These are phyloP conservation scores for Artibeus jamaicensis DNA, from an alignment of 2,797 vertebrate species.

Conservation along the genomic window DNA sequence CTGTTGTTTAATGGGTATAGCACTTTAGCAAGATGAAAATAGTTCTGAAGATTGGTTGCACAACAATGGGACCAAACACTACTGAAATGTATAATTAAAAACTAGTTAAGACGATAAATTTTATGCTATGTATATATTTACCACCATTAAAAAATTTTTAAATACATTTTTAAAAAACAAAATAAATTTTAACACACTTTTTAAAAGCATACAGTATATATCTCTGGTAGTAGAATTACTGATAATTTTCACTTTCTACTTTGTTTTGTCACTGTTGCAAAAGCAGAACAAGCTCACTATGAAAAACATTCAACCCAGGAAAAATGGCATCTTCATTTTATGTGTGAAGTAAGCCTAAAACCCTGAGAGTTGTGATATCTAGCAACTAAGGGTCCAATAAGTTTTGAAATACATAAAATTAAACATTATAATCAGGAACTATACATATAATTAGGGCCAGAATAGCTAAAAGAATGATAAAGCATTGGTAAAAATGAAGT, in stretches of 20 bases:
- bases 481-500: not conserved
- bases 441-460: not conserved
- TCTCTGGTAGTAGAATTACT: not conserved
- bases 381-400: not conserved
- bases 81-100: not conserved
- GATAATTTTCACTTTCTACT: not conserved
- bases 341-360: not conserved
- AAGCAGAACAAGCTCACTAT: not conserved
- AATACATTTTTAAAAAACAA: not conserved
- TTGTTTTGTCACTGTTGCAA: not conserved
- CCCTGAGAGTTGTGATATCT: not conserved
- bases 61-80: not conserved
- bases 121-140: not conserved
- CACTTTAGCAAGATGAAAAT: not conserved
- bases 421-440: not conserved
- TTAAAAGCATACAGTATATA: not conserved
- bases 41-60: not conserved
- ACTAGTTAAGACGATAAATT: not conserved
- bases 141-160: not conserved
- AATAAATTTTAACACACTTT: not conserved
- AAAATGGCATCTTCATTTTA: not conserved
- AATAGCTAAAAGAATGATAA: not conserved
- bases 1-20: not conserved
- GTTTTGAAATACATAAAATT: constrained; percentile 11
- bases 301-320: not conserved